Base-by-base conservation (phyloP, 2,888 invertebrate genomes). In the Nysson spinosus region DNA sequence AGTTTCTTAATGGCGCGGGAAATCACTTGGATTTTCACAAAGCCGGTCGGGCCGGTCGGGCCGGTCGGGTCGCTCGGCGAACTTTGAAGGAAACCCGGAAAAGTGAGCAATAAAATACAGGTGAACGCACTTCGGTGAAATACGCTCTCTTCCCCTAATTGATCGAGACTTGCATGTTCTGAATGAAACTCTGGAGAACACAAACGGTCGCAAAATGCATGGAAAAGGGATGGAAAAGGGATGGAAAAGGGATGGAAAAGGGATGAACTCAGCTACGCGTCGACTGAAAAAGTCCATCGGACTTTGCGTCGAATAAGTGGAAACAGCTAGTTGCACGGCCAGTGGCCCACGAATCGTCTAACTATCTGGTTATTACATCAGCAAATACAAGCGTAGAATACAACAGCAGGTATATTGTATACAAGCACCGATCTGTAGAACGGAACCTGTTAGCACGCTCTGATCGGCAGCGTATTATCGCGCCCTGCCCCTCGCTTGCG, bases 401-500 rank as follows among this genome's bases (percentile, higher is more conserved):
- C n/a, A n/a, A n/a, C n/a, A n/a, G n/a, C n/a, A n/a, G n/a, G n/a
- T n/a, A n/a, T n/a, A n/a, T n/a, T n/a, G n/a, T n/a, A n/a, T n/a
- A n/a, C n/a, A n/a, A n/a, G n/a, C n/a, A n/a, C n/a, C n/a, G n/a
- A n/a, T n/a, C n/a, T 51, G 14, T 28, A 37, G 52, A 68, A 62
- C 51, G 66, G 62, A 43, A 71, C 50, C 58, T 64, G 43, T 42
- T 68, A 52, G 60, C 65, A 57, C 55, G 55, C 51, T 69, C 63
- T 74, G 77, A 77, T 75, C 60, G 75, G 70, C 74, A 71, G 69
- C 61, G 66, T 57, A 72, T 74, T 76, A 76, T 72, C 69, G 58
- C 34, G 37, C 46, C 68, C 54, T 46, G 60, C 58, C 52, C n/a
- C n/a, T n/a, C n/a, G n/a, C n/a, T 57, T 35, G 37, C 32, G 19